Evolutionary conservation across 2,797 vertebrate genomes (phyloP).

Genomic region (Sciurus carolinensis): DNA sequence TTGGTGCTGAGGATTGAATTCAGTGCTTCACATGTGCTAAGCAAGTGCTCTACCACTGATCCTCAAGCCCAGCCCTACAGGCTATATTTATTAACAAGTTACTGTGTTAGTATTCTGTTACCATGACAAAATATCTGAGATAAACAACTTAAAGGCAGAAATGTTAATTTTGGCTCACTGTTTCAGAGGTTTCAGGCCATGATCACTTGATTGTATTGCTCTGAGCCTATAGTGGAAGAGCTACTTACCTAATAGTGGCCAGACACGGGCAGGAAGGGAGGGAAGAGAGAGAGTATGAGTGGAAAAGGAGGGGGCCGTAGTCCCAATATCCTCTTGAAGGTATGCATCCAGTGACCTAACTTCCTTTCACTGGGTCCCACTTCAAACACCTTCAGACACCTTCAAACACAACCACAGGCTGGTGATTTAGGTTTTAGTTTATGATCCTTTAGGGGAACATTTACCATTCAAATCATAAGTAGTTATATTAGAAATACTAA

Average conservation of each 20-base stretch:
- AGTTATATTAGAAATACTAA: constrained; percentile 12
- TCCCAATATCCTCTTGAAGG: neutral
- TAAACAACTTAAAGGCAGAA: neutral
- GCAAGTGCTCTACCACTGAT: too few relatives aligned
- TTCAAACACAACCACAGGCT: neutral
- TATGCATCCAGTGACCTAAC: neutral
- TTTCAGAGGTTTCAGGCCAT: too few relatives aligned
- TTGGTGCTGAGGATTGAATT: too few relatives aligned
- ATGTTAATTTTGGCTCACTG: neutral
- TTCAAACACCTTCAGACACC: neutral
- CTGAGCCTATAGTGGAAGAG: too few relatives aligned
- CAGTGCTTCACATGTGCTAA: too few relatives aligned
- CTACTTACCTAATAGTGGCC: neutral
- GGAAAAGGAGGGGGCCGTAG: too few relatives aligned
- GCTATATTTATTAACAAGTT: neutral
- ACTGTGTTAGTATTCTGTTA: neutral
- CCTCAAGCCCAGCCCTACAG: neutral
- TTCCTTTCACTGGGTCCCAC: neutral
- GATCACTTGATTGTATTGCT: neutral
- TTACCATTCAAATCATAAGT: neutral
- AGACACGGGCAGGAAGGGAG: too few relatives aligned
- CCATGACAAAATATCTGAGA: neutral
- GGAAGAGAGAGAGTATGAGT: neutral
- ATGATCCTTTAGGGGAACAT: neutral
- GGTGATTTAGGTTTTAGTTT: neutral